These are phyloP conservation scores for Polypedilum pembai DNA, from an alignment of 1,140 invertebrate genomes.

Conservation along the genomic window DNA sequence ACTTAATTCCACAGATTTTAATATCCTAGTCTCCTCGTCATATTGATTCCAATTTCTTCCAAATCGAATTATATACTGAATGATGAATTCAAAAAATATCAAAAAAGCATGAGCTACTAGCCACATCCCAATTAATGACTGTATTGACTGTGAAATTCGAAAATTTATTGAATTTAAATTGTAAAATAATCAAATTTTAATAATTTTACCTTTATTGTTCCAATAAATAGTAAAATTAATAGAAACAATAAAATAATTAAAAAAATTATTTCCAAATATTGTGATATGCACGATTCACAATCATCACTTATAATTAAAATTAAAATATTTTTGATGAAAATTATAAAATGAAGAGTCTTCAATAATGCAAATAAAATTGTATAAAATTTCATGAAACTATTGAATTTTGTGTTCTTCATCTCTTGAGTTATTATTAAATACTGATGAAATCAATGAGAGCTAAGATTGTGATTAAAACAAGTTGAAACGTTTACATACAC, in stretches of 20 bases:
- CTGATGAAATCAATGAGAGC: background rate
- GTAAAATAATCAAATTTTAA: background rate
- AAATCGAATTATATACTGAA: conserved; percentile 7
- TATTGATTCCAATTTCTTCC: background rate
- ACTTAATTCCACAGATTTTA: background rate
- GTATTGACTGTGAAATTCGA: background rate
- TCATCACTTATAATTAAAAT: background rate
- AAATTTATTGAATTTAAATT: background rate
- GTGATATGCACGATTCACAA: background rate
- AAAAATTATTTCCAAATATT: background rate
- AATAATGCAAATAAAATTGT: background rate
- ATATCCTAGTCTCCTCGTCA: background rate
- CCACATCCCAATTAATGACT: background rate
- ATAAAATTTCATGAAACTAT: background rate
- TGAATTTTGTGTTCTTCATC: background rate
- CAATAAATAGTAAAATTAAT: background rate
- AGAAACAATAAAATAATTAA: background rate
- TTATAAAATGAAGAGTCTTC: background rate
- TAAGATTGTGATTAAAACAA: no score
- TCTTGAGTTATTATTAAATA: background rate
- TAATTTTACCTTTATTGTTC: background rate
- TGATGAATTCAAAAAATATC: background rate
- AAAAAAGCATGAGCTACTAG: conserved; percentile 8
- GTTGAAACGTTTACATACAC: no score
- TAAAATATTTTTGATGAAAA: background rate